Conservation (phyloP, 1,140 invertebrate species). For the Drosophila aff. region DNA sequence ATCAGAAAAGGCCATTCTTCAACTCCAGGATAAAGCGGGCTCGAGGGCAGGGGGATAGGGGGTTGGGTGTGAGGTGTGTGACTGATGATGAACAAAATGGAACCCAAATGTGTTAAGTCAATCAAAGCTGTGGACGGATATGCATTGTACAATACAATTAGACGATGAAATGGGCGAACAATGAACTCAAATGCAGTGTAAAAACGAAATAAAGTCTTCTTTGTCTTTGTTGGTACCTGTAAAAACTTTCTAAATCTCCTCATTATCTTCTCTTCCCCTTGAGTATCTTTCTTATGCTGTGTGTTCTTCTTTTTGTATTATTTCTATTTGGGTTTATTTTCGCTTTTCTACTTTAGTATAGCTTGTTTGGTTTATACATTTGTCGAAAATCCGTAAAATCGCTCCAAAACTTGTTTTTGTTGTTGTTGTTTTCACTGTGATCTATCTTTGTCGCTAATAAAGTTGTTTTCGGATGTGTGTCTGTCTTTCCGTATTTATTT, state of each 20-base stretch:
- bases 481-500: constrained; percentile 14
- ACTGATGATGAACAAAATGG: constrained; percentile 23
- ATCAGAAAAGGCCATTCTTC: constrained; percentile 40
- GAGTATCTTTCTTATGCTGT: constrained; percentile 23
- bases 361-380: constrained; percentile 68
- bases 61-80: neutral
- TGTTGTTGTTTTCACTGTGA: constrained; percentile 37
- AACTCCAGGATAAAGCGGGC: constrained; percentile 29
- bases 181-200: constrained; percentile 26
- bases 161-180: constrained; percentile 30
- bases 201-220: constrained; percentile 21
- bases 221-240: constrained; percentile 19
- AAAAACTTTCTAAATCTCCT: constrained; percentile 54
- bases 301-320: constrained; percentile 46
- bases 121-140: constrained; percentile 78
- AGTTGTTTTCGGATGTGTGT: constrained; percentile 55
- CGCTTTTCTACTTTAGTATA: constrained; percentile 39
- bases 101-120: constrained; percentile 35
- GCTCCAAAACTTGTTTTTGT: constrained; percentile 77
- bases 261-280: constrained; percentile 9
- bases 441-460: constrained; percentile 63
- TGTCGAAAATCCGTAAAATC: constrained; percentile 80
- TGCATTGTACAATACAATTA: constrained; percentile 64
- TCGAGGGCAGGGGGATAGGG: neutral
- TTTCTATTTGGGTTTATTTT: constrained; percentile 53